Base-by-base conservation (phyloP, 2,797 vertebrate species). In the Neopelma chrysocephalum region DNA sequence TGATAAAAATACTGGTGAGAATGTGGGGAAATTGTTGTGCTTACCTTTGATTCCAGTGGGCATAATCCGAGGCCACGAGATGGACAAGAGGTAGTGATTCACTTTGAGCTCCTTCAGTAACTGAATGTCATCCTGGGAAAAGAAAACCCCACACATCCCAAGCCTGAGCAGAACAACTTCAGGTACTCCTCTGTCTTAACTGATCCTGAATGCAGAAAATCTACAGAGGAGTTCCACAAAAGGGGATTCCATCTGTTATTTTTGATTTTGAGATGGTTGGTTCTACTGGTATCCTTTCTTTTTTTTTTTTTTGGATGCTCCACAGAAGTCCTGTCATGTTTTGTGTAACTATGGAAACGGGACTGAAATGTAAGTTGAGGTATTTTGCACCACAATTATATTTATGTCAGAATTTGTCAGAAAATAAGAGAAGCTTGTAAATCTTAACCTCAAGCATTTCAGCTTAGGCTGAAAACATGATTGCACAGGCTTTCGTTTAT, bases 61-160 rank as follows among this genome's bases (percentile, higher is more conserved):
- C 91, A 99, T 98, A 66, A 99, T 96, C 72, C 99, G 95, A 25
- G 99, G 99, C 99, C 99, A 99, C 10, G 99, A 99, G 94, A 99
- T 98, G 66, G 99, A 99, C 95, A 99, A 98, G 9, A 98, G 98
- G 92, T 99, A 99, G 94, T 99, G 99, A 94, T 98, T 98, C 25
- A 99, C 98, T 18, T 97, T 98, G 77, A 99, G 94, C 62, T 99
- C 99, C 93, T 98, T 99, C 94, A 99, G 98, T 65, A 99, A 77
- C 45, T 96, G 93, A 43, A 99, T 96, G 87, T 99, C 99, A 84
- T 99, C 99, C 99, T 99, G 97, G 18, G 90, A 72, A 76, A 70
- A 86, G 31, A 89, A 86, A 88, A 81, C 6, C 27, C 26, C 58
- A 54, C 8, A 7, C 38, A 51, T 19, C 31, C 45, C 12, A 12